These are phyloP conservation scores for Manacus vitellinus DNA, from an alignment of 2,113 vertebrate genomes.

Conservation along the genomic window DNA sequence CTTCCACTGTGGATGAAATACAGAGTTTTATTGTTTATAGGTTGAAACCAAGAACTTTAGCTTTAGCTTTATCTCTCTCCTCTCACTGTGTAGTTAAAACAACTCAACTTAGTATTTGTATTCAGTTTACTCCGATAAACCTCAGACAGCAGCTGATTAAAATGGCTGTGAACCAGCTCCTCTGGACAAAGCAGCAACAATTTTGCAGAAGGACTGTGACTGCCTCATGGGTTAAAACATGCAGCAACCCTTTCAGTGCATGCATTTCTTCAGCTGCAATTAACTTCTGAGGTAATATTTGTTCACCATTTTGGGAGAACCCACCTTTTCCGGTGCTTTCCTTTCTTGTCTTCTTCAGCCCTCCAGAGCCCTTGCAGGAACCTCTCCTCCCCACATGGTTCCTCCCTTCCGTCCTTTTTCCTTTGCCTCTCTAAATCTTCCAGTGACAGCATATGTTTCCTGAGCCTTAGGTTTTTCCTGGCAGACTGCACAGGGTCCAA, in stretches of 20 bases:
- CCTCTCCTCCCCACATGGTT: not conserved
- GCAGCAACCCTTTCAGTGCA: not conserved
- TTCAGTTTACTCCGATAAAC: not conserved
- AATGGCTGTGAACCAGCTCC: not conserved
- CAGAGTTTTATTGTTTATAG: not conserved
- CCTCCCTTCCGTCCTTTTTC: slow-evolving; percentile 20
- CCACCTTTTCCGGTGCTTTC: slow-evolving; percentile 18
- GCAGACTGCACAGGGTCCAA: not conserved
- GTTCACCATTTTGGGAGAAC: not conserved
- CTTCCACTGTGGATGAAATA: not conserved
- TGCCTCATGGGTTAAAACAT: not conserved
- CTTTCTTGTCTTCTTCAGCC: not conserved
- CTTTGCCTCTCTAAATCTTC: not conserved
- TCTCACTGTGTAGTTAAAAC: not conserved
- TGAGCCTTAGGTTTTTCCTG: not conserved
- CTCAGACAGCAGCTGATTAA: not conserved
- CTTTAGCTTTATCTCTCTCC: not conserved
- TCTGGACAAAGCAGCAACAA: not conserved
- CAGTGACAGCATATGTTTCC: not conserved
- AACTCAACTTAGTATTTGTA: not conserved
- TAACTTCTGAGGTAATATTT: slow-evolving; percentile 5
- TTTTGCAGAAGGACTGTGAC: not conserved
- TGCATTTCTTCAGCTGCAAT: not conserved
- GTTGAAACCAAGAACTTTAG: not conserved
- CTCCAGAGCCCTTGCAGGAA: fast-evolving